Evolutionary conservation across 2,888 invertebrate species (phyloP).

Genomic region (Stenolophus ochropezus): DNA sequence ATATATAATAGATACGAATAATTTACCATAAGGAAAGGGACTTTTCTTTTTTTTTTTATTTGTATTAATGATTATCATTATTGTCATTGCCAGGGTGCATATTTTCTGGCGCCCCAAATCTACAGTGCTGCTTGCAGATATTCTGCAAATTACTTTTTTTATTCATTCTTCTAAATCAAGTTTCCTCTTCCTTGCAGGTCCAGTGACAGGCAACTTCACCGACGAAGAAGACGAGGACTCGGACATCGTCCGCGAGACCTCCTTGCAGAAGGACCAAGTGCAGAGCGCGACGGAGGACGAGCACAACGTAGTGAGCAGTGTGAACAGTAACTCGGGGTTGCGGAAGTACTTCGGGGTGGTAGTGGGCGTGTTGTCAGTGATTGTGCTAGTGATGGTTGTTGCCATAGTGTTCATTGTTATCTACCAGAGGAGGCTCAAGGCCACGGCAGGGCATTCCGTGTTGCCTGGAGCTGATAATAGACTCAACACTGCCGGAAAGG

Average conservation of each 20-base stretch:
- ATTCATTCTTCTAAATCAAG: neutral
- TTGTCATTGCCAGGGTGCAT: no score
- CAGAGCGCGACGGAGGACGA: conserved; percentile 61
- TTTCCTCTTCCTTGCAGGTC: conserved; percentile 61
- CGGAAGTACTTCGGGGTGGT: conserved; percentile 71
- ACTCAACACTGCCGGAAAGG: conserved; percentile 45
- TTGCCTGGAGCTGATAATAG: conserved; percentile 52
- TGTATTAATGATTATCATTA: no score
- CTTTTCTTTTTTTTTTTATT: no score
- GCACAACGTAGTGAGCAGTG: conserved; percentile 70
- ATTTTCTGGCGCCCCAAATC: no score
- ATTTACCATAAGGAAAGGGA: no score
- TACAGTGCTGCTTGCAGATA: no score
- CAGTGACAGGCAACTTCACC: conserved; percentile 70
- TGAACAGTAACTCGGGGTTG: conserved; percentile 68
- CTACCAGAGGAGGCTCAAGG: conserved; percentile 70
- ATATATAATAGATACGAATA: no score
- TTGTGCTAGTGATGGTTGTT: conserved; percentile 70
- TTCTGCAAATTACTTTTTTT: no score
- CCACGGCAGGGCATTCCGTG: conserved; percentile 66
- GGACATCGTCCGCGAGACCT: neutral
- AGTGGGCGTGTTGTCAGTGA: conserved; percentile 70
- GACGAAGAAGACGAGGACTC: conserved; percentile 68
- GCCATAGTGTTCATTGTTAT: conserved; percentile 70
- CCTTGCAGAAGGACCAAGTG: conserved; percentile 67